Percentiles rank a stretch among this genome's conserved stretches.
phyloP scores from a whole-genome alignment of 1,140 invertebrate genomes.

The Leptoteleia sp. region DNA sequence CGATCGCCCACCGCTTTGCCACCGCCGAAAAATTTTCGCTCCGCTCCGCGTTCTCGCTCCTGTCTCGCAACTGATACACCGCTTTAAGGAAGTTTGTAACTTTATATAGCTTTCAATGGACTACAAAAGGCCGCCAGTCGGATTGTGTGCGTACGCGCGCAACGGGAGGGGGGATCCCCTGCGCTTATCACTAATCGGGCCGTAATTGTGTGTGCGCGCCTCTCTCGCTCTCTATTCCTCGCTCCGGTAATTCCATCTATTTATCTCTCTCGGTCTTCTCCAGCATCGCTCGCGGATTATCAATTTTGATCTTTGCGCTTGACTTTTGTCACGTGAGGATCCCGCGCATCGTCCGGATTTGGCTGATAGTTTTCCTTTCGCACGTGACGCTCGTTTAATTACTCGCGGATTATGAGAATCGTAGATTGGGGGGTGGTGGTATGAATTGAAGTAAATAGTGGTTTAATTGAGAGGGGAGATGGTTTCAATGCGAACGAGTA shows the following conservation, averaged over 20 bases:
- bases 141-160: slow-evolving; percentile 64
- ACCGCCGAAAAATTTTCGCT: too few species aligned
- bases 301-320: slow-evolving; percentile 50
- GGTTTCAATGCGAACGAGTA: too few species aligned
- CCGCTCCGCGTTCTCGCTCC: too few species aligned
- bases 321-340: slow-evolving; percentile 44
- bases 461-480: too few species aligned
- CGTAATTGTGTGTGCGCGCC: slow-evolving; percentile 72
- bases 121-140: slow-evolving; percentile 60
- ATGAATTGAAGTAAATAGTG: too few species aligned
- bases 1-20: too few species aligned
- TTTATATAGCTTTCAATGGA: slow-evolving; percentile 79
- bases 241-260: too few species aligned
- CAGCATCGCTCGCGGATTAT: slow-evolving; percentile 39
- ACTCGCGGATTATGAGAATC: too few species aligned
- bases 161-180: slow-evolving; percentile 64
- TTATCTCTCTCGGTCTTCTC: too few species aligned
- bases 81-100: slow-evolving; percentile 74
- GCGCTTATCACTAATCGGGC: slow-evolving; percentile 70
- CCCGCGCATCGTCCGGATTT: slow-evolving; percentile 19
- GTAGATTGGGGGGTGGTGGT: too few species aligned
- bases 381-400: too few species aligned
- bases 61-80: slow-evolving; percentile 60
- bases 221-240: slow-evolving; percentile 10
- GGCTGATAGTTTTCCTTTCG: too few species aligned